Evolutionary conservation across 2,888 invertebrate genomes (phyloP).

Genomic region (Odontothrips loti): DNA sequence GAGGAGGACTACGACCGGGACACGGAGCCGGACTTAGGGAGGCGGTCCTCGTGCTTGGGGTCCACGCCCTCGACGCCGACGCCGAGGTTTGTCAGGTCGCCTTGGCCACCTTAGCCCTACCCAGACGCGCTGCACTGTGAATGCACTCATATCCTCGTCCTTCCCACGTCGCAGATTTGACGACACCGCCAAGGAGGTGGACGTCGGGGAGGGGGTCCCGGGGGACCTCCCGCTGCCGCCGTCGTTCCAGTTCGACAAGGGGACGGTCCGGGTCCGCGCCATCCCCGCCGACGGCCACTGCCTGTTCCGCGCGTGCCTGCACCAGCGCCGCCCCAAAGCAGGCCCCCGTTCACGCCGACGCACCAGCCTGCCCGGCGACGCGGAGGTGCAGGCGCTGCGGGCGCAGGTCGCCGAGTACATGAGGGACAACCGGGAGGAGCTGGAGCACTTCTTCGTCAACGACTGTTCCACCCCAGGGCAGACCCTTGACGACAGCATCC

Average conservation of each 20-base stretch:
- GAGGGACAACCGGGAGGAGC: neutral
- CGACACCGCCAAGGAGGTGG: too few relatives aligned
- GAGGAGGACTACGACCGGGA: too few relatives aligned
- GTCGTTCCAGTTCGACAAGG: neutral
- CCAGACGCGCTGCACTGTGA: too few relatives aligned
- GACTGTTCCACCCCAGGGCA: neutral
- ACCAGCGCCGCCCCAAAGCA: neutral
- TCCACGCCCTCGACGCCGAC: too few relatives aligned
- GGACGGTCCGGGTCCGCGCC: neutral
- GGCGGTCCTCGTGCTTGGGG: too few relatives aligned
- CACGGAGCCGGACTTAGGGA: too few relatives aligned
- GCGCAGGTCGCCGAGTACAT: neutral
- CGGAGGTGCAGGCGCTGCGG: neutral
- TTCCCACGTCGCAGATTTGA: too few relatives aligned
- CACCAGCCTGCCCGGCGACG: neutral
- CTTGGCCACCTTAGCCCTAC: too few relatives aligned
- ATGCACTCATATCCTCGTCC: too few relatives aligned
- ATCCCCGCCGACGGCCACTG: constrained; percentile 10
- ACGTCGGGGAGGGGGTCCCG: too few relatives aligned
- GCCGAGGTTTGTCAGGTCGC: too few relatives aligned
- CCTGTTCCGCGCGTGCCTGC: neutral
- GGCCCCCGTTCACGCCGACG: neutral
- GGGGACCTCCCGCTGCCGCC: neutral
- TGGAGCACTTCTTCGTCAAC: neutral
- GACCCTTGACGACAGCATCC: neutral